Percentiles rank a stretch among this genome's conserved stretches.
phyloP scores from a whole-genome alignment of 2,888 invertebrate species.

The Dryadula phaetusa region DNA sequence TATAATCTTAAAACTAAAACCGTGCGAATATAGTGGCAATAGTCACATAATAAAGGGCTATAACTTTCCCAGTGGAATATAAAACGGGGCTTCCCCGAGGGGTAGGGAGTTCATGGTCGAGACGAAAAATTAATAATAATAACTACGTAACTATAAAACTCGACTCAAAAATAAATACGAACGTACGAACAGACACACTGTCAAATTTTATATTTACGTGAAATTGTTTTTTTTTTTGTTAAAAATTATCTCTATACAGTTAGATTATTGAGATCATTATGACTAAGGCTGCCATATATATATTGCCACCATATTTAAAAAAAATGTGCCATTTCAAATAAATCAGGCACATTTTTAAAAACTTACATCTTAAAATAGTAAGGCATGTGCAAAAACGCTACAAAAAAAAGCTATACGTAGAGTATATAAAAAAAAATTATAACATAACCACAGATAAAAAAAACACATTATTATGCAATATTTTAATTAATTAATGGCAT shows the following conservation, averaged over 20 bases:
- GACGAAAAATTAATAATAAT: background rate
- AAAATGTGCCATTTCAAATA: conserved; percentile 19
- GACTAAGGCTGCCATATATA: conserved; percentile 53
- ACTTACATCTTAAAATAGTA: conserved; percentile 33
- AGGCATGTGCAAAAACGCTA: conserved; percentile 44
- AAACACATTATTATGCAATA: conserved; percentile 38
- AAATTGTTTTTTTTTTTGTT: conserved; percentile 7
- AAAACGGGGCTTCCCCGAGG: background rate
- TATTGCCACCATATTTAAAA: conserved; percentile 66
- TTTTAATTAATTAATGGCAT: conserved; percentile 47
- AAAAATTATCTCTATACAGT: conserved; percentile 39
- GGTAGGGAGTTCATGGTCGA: background rate
- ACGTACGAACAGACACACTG: conserved; percentile 30
- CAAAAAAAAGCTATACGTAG: conserved; percentile 36
- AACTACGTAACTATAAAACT: conserved; percentile 28
- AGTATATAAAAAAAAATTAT: conserved; percentile 35
- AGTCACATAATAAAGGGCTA: background rate
- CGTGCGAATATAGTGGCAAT: conserved; percentile 65
- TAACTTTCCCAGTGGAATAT: background rate
- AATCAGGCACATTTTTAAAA: conserved; percentile 13
- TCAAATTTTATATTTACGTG: conserved; percentile 29
- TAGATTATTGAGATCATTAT: conserved; percentile 53
- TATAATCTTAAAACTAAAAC: conserved; percentile 44
- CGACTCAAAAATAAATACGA: conserved; percentile 23
- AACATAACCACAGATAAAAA: conserved; percentile 36